Base-by-base conservation (phyloP, 2,113 vertebrate species). In the Origma solitaria region DNA sequence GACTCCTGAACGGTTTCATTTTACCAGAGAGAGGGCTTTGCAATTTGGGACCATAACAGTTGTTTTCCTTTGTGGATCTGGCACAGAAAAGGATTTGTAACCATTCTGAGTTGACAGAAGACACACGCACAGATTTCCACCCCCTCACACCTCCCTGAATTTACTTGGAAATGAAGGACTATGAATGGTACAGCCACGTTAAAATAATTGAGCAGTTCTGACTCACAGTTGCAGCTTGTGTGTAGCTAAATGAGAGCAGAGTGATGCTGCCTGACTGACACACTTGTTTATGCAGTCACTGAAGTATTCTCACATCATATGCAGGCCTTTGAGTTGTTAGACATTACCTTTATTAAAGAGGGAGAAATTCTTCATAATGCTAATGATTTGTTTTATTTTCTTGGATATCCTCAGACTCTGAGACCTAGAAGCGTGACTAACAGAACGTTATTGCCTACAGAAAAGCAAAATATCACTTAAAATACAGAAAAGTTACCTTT, bases 131-230 rank as follows among this genome's bases (percentile, higher is more conserved):
- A 5, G 57, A 77, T 86, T 82, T 82, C 86, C 82, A 72, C 82
- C 92, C 92, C 82, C 90, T 82, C 88, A 68, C 57, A 22, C 61
- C 56, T 86, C 86, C 83, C 42, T 1, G 8, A 45, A 4, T 66
- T 42, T 19, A 18, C 54, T 86, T 88, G 82, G 71, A 73, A 80
- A 79, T 13, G 5, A 8, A 61, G 50, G n/a, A 49, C 75, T 88
- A 21, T 77, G 88, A 94, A 92, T 88, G 85, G 66, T 86, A 4
- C 33, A 61, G 42, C 45, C 28, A 38, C 2, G 0, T 68, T 81
- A 61, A 89, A 91, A 91, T 87, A 89, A 82, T 72, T 82, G 84
- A 84, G 60, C 25, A n/a, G 18, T 42, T 95, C 81, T 95, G 92
- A 93, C 65, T 94, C 88, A 91, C 47, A 86, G 61, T 31, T 65